Base-by-base conservation (phyloP, 2,888 invertebrate genomes). In the Lithophane ornitopus region DNA sequence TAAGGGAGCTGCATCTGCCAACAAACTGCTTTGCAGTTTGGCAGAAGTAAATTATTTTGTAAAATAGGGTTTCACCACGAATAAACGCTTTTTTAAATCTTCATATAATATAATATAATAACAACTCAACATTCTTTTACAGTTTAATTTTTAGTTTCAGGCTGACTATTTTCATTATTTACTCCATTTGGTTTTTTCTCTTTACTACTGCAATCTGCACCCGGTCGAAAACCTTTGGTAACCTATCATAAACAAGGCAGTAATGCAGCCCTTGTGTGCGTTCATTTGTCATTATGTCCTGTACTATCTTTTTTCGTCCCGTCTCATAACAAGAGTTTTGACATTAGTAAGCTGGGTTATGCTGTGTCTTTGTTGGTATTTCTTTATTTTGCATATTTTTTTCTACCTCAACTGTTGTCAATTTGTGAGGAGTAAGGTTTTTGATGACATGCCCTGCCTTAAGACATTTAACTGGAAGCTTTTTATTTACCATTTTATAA, bases 121-220 rank as follows among this genome's bases (percentile, higher is more conserved):
- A 28, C 16, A 54, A 62, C 3, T 46, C 16, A n/a, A n/a, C n/a
- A n/a, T n/a, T n/a, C n/a, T n/a, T 28, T 62, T 12, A 12, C 44
- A 62, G 22, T 62, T 54, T 70, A 71, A 16, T 52, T 56, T 6
- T 46, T 56, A 14, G 16, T 46, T 76, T 58, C 34, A 46, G 16
- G 12, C 26, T 46, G 1, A 16, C 19, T 6, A 54, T 54, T 34
- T 62, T 54, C 19, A 34, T 44, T 26, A 62, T 14, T 41, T 16
- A 2, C 2, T 49, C 9, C 11, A 44, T 19, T 28, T 22, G 28
- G 1, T 34, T n/a, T 7, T 44, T 9, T 22, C 28, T 28, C 46
- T 65, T 19, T 28, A 16, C 11, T n/a, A 22, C 4, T 28, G 26
- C 39, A 71, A 52, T 56, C 4, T 12, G 7, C 26, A 26, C 16